Base-by-base conservation (phyloP, 2,797 vertebrate genomes). In the Cossypha dichroa region DNA sequence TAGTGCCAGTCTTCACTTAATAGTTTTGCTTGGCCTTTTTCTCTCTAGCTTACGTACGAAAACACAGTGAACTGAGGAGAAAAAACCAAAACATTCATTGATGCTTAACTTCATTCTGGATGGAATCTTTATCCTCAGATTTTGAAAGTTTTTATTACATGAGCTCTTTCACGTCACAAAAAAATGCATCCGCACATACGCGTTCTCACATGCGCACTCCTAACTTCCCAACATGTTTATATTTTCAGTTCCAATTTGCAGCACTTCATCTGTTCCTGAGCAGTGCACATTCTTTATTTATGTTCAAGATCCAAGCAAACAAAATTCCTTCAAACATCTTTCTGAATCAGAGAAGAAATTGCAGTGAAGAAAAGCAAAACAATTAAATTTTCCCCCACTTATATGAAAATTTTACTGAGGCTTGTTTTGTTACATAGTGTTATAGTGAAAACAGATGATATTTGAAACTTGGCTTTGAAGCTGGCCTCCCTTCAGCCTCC, bases 391-490 rank as follows among this genome's bases (percentile, higher is more conserved):
- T 91, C 45, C 74, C 26, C 84, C 70, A 77, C 48, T 92, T 93
- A 70, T 40, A 92, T 38, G 38, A 96, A 82, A 82, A 91, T 75
- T 94, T 85, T 92, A 83, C 90, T 54, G n/a, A 54, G 49, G 26
- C 56, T 91, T 96, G 81, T 95, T 96, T 93, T 97, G 86, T 85
- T 95, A 80, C 94, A 95, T 60, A 29, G 77, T 87, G 64, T 93
- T 96, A 87, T 48, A 97, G 86, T 95, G 94, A 92, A 97, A 97
- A 95, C 94, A 96, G 96, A 97, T 96, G 95, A 94, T 85, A 80
- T 64, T 97, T 93, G 84, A 94, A 91, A 94, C 84, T 85, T 95
- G 93, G 92, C 93, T 91, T 92, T 87, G 81, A 80, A 83, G 72
- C 67, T 87, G 49, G 51, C 48, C 81, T 96, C 86, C 73, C 80